A percentile compares a stretch with the other conserved stretches of the same genome.
phyloP scores from a whole-genome alignment of 2,888 invertebrate species.

The Dioctria rufipes region DNA sequence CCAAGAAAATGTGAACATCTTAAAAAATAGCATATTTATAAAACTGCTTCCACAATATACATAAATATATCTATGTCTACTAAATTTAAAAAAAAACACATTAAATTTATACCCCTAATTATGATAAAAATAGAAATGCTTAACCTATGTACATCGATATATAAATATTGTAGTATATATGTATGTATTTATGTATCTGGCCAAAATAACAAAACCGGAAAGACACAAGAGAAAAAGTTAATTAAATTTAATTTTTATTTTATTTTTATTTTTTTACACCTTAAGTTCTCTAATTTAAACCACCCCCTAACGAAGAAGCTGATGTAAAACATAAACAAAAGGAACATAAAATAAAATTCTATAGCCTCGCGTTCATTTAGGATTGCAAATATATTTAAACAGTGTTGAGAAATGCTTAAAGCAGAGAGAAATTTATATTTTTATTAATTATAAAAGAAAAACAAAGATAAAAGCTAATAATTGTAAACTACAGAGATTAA shows the following conservation, averaged over 20 bases:
- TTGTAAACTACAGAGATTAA: no score
- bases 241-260: not conserved
- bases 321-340: not conserved
- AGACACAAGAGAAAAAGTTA: no score
- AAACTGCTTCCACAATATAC: constrained; percentile 9
- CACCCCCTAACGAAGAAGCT: not conserved
- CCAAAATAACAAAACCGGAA: not conserved
- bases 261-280: constrained; percentile 7
- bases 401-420: no score
- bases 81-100: not conserved
- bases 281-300: not conserved
- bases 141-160: not conserved
- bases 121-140: not conserved
- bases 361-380: constrained; percentile 38
- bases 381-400: constrained; percentile 18
- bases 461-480: no score
- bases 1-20: no score
- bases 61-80: not conserved
- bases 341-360: constrained; percentile 1
- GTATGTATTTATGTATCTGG: not conserved
- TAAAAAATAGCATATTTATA: not conserved
- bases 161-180: not conserved
- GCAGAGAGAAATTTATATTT: no score
- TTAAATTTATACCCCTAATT: no score
- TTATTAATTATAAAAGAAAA: no score